Evolutionary conservation across 1,140 invertebrate species (phyloP), one percentile per base, ranked within the genome.

Genomic region (Harpegnathos saltator): DNA sequence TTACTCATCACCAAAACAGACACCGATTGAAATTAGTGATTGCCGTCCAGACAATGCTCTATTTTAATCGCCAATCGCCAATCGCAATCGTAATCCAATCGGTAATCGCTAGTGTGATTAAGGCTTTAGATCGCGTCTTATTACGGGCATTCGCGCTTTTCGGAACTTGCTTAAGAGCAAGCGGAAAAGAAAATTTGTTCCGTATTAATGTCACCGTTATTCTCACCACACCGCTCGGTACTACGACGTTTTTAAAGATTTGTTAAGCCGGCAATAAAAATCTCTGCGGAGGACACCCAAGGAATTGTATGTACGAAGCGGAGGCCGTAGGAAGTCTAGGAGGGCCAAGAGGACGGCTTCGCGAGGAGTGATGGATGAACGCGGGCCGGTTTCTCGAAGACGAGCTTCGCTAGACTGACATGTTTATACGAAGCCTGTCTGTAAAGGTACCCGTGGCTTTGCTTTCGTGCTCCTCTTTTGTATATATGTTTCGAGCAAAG

Each of bases 371-470:
- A 94, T 94, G 92, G 92, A 94, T 93, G 92, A 93, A 92, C 86
- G 73, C 86, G 71, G 87, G 77, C 88, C 75, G 86, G 88, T 85
- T 87, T 84, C 54, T 87, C 83, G 86, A 71, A 85, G 86, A 82
- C 85, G 90, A 92, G 92, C 90, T 93, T 91, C 82, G 90, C 90
- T 88, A 88, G 87, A 87, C 91, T 93, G 92, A 93, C 93, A 91
- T 94, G 93, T 94, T 94, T 94, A 94, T 93, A 93, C 91, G 91
- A 86, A 88, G 90, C 87, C 89, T 90, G 90, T 92, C 91, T 91
- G 91, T 91, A 92, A 91, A 90, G 91, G 87, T 86, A 81, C 81
- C 81, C 86, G 83, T 72, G 63, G 85, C 84, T 87, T 91, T 86
- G 85, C 82, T 83, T 85, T 90, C 91, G 86, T 88, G 87, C 85